Percentiles rank a stretch among this genome's conserved stretches.
These are phyloP conservation scores for Troides oblongomaculatus DNA, from an alignment of 2,888 invertebrate species.

Conservation along the genomic window DNA sequence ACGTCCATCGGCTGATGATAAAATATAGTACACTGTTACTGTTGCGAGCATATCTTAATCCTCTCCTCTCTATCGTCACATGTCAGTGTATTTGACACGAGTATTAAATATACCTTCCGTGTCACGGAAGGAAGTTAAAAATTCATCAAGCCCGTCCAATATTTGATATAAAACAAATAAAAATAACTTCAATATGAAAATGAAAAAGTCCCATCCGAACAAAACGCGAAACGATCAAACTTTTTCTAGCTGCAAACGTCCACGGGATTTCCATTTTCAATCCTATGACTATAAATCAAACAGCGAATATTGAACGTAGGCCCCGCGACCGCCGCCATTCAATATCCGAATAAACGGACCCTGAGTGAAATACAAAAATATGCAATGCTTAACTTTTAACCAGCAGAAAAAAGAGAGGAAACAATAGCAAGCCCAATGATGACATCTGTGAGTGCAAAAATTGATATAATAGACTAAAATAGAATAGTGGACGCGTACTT, in stretches of 20 bases:
- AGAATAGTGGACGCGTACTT: no score
- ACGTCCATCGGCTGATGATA: no score
- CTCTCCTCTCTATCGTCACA: no score
- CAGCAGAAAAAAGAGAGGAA: neutral
- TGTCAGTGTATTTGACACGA: no score
- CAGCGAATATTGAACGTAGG: constrained; percentile 21
- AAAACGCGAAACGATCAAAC: constrained; percentile 24
- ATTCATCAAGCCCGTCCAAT: constrained; percentile 9
- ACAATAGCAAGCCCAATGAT: neutral
- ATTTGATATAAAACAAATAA: constrained; percentile 16
- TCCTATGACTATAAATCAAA: constrained; percentile 21
- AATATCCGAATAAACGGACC: constrained; percentile 18
- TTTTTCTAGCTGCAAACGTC: constrained; percentile 25
- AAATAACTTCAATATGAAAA: constrained; percentile 22
- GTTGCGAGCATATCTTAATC: no score
- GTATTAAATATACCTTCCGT: neutral
- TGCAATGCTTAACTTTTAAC: constrained; percentile 13
- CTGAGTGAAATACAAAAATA: constrained; percentile 15
- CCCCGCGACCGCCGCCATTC: constrained; percentile 16
- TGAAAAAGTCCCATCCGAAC: constrained; percentile 13
- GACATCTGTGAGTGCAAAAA: constrained; percentile 6
- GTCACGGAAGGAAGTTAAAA: constrained; percentile 5
- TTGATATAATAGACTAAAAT: neutral
- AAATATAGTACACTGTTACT: no score
- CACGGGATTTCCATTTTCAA: constrained; percentile 24